Percentiles rank a stretch among this genome's conserved stretches.
Conservation (phyloP, 1,140 invertebrate species). For the Atopsyche davidsoni region DNA sequence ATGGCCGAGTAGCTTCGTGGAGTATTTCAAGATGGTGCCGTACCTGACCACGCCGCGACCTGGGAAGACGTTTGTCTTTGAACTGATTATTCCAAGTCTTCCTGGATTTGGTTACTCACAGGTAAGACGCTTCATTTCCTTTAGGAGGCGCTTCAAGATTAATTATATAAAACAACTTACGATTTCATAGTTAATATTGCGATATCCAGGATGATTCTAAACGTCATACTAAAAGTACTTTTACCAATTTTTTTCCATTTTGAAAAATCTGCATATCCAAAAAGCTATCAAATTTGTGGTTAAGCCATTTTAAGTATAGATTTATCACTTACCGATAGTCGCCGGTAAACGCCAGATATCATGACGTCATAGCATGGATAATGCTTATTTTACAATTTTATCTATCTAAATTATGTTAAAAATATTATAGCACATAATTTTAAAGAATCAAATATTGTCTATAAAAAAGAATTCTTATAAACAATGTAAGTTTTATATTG, state of each 20-base stretch:
- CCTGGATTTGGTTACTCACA: constrained; percentile 84
- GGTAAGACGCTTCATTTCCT: constrained; percentile 35
- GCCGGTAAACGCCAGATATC: too few relatives aligned
- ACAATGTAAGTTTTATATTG: background rate
- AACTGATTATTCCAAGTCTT: constrained; percentile 72
- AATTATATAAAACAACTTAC: background rate
- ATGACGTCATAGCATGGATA: too few relatives aligned
- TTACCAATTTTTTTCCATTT: background rate
- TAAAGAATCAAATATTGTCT: too few relatives aligned
- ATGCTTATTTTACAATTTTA: background rate
- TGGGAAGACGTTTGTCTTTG: constrained; percentile 63
- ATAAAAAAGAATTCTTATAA: too few relatives aligned
- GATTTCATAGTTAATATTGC: background rate
- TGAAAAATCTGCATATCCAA: background rate
- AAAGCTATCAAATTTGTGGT: background rate
- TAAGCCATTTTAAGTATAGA: background rate
- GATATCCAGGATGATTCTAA: background rate
- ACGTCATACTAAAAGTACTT: background rate
- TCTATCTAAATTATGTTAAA: background rate
- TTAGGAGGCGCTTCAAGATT: background rate
- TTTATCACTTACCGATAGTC: too few relatives aligned
- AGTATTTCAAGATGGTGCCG: constrained; percentile 79
- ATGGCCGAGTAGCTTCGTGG: constrained; percentile 84
- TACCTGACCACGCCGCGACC: constrained; percentile 54
- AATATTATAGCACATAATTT: too few relatives aligned